Evolutionary conservation across 2,888 invertebrate genomes (phyloP), one percentile per base, ranked within the genome.

Genomic region (Andrena praecox): DNA sequence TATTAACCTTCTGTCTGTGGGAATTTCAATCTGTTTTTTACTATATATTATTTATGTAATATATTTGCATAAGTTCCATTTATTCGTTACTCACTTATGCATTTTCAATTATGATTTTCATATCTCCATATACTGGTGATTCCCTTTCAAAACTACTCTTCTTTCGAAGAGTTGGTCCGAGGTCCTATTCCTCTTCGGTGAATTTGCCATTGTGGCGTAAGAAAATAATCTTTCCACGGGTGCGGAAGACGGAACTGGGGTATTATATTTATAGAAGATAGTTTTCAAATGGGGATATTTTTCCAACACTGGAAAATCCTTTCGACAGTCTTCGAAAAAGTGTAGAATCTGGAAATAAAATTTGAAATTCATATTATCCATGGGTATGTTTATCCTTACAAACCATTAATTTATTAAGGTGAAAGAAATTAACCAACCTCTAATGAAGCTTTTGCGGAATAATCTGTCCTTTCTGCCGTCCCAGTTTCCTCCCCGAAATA

Each of bases 181-280:
- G 6, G 16, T 12, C 24, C 29, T 60, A 29, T 60, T 29, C 16
- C 12, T 29, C n/a, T 60, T 60, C 7, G 31, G 60, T 16, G n/a
- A 12, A 31, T 60, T 31, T 60, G 16, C 29, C 27, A 60, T 60
- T 16, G 31, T 60, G 29, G 60, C 60, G 16, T 60, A 60, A 27
- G 60, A 60, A n/a, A 60, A 60, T 60, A 31, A 60, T 31, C 31
- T 60, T 27, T 31, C 60, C 6, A 60, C 31, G 16, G 60, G 60
- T 12, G 60, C 60, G 2, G 60, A 60, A 29, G 60, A 60, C 27
- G 60, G 60, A 6, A 60, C 29, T 31, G 60, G 60, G 0, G 54
- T 54, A 8, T 54, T 54, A 20, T 54, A 54, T 54, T 54, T 54
- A 2, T 20, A 20, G 8, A 54, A 54, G 20, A 54, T 54, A 8